phyloP scores from a whole-genome alignment of 2,888 invertebrate species.

The Agonopterix alstromeriana region DNA sequence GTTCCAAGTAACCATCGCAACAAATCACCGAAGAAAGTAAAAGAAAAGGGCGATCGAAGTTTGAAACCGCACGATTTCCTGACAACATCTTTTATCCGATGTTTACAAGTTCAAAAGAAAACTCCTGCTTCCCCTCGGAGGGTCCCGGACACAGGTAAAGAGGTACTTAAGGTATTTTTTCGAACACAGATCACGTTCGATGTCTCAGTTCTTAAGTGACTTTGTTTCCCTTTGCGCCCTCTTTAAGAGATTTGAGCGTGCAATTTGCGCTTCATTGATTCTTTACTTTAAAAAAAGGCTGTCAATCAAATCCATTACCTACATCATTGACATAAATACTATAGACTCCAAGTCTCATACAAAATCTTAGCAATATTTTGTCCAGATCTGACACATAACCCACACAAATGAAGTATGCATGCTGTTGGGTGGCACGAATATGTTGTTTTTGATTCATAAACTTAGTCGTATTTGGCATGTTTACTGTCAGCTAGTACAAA shows the following conservation, averaged over 20 bases:
- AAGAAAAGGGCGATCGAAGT: slow-evolving; percentile 48
- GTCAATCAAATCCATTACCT: no score
- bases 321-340: no score
- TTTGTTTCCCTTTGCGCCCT: slow-evolving; percentile 44
- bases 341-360: no score
- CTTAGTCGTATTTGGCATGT: no score
- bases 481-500: no score
- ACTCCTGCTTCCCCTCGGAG: slow-evolving; percentile 29
- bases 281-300: slow-evolving; percentile 10
- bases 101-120: slow-evolving; percentile 64
- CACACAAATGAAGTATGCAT: no score
- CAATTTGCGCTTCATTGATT: slow-evolving; percentile 55
- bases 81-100: slow-evolving; percentile 52
- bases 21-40: slow-evolving; percentile 19
- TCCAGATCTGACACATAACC: no score
- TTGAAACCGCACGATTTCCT: slow-evolving; percentile 48
- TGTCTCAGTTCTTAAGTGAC: slow-evolving; percentile 60
- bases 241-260: slow-evolving; percentile 48
- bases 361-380: no score
- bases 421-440: no score
- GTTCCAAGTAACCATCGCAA: slow-evolving; percentile 2
- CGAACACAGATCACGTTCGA: slow-evolving; percentile 73
- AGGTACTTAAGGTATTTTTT: slow-evolving; percentile 63
- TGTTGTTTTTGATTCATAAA: no score
- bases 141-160: slow-evolving; percentile 49